Evolutionary conservation across 2,797 vertebrate species (phyloP).

Genomic region (Hypotaenidia philippensis): DNA sequence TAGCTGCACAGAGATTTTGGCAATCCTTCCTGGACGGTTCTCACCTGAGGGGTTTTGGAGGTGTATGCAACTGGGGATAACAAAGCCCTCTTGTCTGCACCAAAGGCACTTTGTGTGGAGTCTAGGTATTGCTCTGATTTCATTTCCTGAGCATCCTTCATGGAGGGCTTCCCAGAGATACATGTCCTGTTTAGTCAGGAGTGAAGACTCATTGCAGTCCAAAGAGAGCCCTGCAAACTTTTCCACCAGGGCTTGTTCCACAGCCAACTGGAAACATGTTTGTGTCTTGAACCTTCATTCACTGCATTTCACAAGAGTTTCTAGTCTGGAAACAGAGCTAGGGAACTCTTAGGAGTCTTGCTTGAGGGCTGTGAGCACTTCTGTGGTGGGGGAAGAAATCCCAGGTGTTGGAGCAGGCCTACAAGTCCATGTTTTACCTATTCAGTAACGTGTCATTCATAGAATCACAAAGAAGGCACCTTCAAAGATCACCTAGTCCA

Average conservation of each 20-base stretch:
- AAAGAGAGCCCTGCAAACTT: slow-evolving; percentile 13
- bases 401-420: neutral
- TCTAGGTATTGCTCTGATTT: slow-evolving; percentile 51
- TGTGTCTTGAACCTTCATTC: neutral
- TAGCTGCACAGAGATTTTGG: neutral
- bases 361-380: neutral
- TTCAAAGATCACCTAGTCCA: neutral
- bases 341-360: neutral
- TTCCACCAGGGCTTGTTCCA: neutral
- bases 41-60: slow-evolving; percentile 66
- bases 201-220: neutral
- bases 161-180: slow-evolving; percentile 41
- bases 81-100: slow-evolving; percentile 65
- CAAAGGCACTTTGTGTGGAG: slow-evolving; percentile 28
- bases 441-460: neutral
- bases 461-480: neutral
- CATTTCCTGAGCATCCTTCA: slow-evolving; percentile 45
- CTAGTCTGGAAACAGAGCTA: neutral
- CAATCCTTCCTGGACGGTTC: slow-evolving; percentile 13
- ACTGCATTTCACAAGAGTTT: neutral
- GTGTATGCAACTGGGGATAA: slow-evolving; percentile 39
- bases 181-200: slow-evolving; percentile 3
- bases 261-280: neutral
- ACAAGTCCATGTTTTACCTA: neutral
- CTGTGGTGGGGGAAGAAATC: neutral